Evolutionary conservation across 2,888 invertebrate species (phyloP).

Genomic region (Trichacis sp.): DNA sequence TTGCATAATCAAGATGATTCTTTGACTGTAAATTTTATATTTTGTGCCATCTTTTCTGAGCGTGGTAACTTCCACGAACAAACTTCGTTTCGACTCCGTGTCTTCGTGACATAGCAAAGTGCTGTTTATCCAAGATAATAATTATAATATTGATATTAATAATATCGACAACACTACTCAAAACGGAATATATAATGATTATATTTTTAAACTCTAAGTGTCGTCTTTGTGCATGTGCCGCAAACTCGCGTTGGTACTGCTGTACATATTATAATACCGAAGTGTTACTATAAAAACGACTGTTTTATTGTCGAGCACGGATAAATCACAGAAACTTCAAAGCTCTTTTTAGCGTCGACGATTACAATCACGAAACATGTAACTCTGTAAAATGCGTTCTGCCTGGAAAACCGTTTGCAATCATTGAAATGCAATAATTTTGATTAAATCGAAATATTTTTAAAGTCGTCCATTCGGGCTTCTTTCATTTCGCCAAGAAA

Average conservation of each 20-base stretch:
- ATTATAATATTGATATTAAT: slow-evolving; percentile 56
- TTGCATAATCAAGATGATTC: no score
- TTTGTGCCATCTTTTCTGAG: slow-evolving; percentile 66
- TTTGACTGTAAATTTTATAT: slow-evolving; percentile 17
- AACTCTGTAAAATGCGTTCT: slow-evolving; percentile 9
- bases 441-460: no score
- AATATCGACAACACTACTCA: slow-evolving; percentile 45
- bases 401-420: no score
- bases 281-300: slow-evolving; percentile 56
- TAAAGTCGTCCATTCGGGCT: no score
- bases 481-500: no score
- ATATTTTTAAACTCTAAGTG: slow-evolving; percentile 70
- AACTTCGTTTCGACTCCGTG: slow-evolving; percentile 65
- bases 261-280: slow-evolving; percentile 63
- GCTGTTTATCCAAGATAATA: slow-evolving; percentile 69
- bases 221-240: slow-evolving; percentile 66
- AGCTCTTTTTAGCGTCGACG: slow-evolving; percentile 18
- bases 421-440: no score
- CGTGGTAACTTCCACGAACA: slow-evolving; percentile 65
- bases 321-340: not conserved
- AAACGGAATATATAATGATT: slow-evolving; percentile 61
- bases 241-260: slow-evolving; percentile 59
- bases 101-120: slow-evolving; percentile 66
- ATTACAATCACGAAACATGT: slow-evolving; percentile 35
- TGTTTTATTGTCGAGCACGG: slow-evolving; percentile 13